phyloP scores from a whole-genome alignment of 2,888 invertebrate genomes.

The Heterodera filipjevi region DNA sequence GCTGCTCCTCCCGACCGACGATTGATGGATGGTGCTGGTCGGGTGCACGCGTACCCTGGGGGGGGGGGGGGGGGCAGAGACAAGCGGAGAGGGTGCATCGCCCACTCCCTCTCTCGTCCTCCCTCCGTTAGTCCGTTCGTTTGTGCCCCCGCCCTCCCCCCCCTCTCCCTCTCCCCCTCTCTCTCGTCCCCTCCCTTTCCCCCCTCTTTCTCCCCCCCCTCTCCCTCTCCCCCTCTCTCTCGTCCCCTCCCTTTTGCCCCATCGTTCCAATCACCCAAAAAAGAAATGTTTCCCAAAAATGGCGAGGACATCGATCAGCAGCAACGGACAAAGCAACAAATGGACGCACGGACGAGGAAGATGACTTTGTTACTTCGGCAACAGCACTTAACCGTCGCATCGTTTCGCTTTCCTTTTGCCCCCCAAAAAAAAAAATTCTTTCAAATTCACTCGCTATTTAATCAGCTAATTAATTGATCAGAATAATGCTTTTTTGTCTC shows the following conservation, averaged over 20 bases:
- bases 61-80: no score
- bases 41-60: not conserved
- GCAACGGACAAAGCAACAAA: not conserved
- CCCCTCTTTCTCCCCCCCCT: no score
- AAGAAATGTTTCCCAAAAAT: not conserved
- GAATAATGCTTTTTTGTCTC: no score
- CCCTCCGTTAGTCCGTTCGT: no score
- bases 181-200: not conserved
- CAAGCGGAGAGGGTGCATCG: not conserved
- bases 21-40: conserved; percentile 6
- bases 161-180: not conserved
- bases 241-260: not conserved
- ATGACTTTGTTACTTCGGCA: no score
- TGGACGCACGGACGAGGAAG: not conserved
- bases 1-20: no score
- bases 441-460: no score
- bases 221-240: not conserved
- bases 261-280: not conserved
- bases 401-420: no score
- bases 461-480: no score
- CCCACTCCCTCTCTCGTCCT: not conserved
- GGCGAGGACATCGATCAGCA: not conserved
- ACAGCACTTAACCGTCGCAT: no score
- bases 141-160: not conserved
- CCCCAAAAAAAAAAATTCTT: no score